phyloP scores from a whole-genome alignment of 2,888 invertebrate genomes.

The Baronia brevicornis region DNA sequence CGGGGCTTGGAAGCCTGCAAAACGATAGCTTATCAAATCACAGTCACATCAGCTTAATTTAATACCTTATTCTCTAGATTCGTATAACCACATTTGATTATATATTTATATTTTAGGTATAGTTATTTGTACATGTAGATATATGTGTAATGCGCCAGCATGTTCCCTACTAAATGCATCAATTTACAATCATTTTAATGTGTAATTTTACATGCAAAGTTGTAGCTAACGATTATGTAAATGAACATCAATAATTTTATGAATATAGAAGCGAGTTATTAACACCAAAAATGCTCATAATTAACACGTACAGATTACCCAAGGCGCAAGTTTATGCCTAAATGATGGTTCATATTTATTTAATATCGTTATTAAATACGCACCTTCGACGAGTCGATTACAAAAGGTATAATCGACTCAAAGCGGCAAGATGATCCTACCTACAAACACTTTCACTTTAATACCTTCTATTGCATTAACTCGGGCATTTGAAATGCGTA shows the following conservation, averaged over 20 bases:
- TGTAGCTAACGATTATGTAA: no score
- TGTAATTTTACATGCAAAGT: background rate
- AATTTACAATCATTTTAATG: background rate
- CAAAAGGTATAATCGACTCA: slow-evolving; percentile 23
- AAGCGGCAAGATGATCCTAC: slow-evolving; percentile 21
- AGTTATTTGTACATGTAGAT: no score
- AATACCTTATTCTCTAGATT: slow-evolving; percentile 6
- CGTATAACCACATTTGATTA: no score
- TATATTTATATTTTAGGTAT: no score
- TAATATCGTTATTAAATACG: slow-evolving; percentile 24
- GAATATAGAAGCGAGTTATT: background rate
- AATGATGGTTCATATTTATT: slow-evolving; percentile 16
- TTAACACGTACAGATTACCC: slow-evolving; percentile 4
- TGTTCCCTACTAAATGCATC: background rate
- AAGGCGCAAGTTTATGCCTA: no score
- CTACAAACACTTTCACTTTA: slow-evolving; percentile 29
- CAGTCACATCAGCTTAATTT: slow-evolving; percentile 7
- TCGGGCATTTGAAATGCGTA: slow-evolving; percentile 12
- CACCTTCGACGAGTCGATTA: slow-evolving; percentile 26
- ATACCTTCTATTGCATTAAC: slow-evolving; percentile 20
- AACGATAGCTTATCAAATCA: slow-evolving; percentile 57
- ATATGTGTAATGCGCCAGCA: no score
- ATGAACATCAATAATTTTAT: no score
- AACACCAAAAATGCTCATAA: background rate
- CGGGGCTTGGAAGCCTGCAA: slow-evolving; percentile 69